These are phyloP conservation scores for Phortica magna DNA, from an alignment of 2,888 invertebrate genomes.

Conservation along the genomic window DNA sequence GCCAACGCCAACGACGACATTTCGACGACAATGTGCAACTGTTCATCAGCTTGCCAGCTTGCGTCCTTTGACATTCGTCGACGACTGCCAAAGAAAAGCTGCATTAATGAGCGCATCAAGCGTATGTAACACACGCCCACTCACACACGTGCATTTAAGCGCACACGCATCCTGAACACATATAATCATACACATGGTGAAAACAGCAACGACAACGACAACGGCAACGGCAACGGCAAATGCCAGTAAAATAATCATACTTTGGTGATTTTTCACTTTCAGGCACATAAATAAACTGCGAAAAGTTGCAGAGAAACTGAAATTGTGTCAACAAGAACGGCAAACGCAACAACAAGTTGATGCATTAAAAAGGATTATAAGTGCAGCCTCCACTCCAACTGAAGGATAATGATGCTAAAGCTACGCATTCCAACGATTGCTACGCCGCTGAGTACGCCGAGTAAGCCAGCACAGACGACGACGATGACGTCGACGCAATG, in stretches of 20 bases:
- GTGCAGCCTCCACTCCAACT: conserved; percentile 4
- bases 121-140: not conserved
- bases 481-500: not conserved
- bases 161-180: not conserved
- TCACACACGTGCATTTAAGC: not conserved
- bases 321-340: conserved; percentile 65
- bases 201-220: not conserved
- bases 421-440: not conserved
- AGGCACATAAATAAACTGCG: conserved; percentile 60
- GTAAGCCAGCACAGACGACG: not conserved
- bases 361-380: conserved; percentile 17
- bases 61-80: not conserved
- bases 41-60: not conserved
- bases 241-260: conserved; percentile 45
- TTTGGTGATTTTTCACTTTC: conserved; percentile 56
- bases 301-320: conserved; percentile 47
- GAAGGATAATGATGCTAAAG: conserved; percentile 14
- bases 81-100: not conserved
- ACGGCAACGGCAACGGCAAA: not conserved
- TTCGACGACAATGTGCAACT: not conserved
- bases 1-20: conserved; percentile 46
- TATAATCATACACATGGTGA: no score
- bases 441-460: no score
- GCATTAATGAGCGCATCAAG: not conserved
- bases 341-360: conserved; percentile 32